Evolutionary conservation across 2,113 vertebrate genomes (phyloP), one percentile per base, ranked within the genome.

Genomic region (Toxotes chatareus): DNA sequence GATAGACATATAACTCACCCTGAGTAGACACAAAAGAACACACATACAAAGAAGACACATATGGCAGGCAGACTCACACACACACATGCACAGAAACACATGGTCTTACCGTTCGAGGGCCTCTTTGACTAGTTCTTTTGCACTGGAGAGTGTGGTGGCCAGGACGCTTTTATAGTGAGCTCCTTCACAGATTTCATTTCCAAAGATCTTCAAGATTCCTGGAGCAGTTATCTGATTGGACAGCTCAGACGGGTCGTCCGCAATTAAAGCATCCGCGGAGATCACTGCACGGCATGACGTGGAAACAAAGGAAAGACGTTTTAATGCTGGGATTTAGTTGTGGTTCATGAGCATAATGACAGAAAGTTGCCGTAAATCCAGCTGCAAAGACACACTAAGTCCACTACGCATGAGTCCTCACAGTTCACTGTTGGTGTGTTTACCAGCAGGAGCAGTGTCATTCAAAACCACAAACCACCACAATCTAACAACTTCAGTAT

Each of bases 131-230:
- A 96, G 92, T 69, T 96, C 96, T 82, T 91, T 95, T 21, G 95
- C 95, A 8, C 95, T 94, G 57, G 95, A 96, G 66, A 94, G 94
- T 1, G 90, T 95, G 60, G 95, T 95, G 68, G 96, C 96, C 69
- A 96, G 84, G 34, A 96, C 95, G 5, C 95, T 96, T 77, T 96
- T 96, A 40, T 96, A 96, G 88, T 96, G 95, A 42, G 95, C 95
- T 11, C 95, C 96, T 73, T 93, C 85, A 3, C 95, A 95, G 79
- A 96, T 95, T 73, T 96, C 95, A 55, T 87, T 94, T 44, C 96
- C 96, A 67, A 96, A 96, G 69, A 96, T 94, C 92, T 96, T 96
- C 66, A 96, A 89, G 78, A 96, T 95, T 16, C 96, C 96, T 0
- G 96, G 96, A 5, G 95, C 95, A 0, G 95, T 95, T 23, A 95